A percentile compares a stretch with the other conserved stretches of the same genome.
These are phyloP conservation scores for Ennomos fuscantarius DNA, from an alignment of 2,888 invertebrate species.

Conservation along the genomic window DNA sequence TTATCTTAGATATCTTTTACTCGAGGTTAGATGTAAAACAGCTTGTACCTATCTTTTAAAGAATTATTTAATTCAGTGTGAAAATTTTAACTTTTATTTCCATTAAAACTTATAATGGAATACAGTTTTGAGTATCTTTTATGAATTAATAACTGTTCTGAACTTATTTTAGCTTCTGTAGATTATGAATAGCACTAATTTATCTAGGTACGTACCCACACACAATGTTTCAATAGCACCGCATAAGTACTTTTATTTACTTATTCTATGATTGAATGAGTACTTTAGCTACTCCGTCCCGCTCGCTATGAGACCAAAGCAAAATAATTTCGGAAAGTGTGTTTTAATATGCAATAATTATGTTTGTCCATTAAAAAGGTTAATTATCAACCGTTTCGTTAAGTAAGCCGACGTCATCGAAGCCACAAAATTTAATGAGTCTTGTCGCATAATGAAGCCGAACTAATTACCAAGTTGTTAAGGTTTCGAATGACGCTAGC, in stretches of 20 bases:
- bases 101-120: too few relatives aligned
- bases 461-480: slow-evolving; percentile 6
- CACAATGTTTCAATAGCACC: too few relatives aligned
- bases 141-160: too few relatives aligned
- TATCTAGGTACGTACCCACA: too few relatives aligned
- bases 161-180: too few relatives aligned
- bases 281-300: too few relatives aligned
- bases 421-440: slow-evolving; percentile 5
- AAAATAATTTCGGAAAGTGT: too few relatives aligned
- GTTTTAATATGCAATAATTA: neutral
- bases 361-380: neutral
- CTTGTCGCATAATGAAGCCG: slow-evolving; percentile 3
- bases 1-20: neutral
- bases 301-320: too few relatives aligned
- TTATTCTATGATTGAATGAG: too few relatives aligned
- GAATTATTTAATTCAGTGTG: neutral
- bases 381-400: neutral
- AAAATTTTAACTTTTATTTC: neutral
- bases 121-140: too few relatives aligned
- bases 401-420: neutral
- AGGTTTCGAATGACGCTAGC: slow-evolving; percentile 4
- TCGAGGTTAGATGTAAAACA: slow-evolving; percentile 4
- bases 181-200: too few relatives aligned
- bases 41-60: neutral
- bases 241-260: too few relatives aligned